A percentile compares a stretch with the other conserved stretches of the same genome.
Conservation (phyloP, 2,888 invertebrate species). For the Tinea semifulvella region DNA sequence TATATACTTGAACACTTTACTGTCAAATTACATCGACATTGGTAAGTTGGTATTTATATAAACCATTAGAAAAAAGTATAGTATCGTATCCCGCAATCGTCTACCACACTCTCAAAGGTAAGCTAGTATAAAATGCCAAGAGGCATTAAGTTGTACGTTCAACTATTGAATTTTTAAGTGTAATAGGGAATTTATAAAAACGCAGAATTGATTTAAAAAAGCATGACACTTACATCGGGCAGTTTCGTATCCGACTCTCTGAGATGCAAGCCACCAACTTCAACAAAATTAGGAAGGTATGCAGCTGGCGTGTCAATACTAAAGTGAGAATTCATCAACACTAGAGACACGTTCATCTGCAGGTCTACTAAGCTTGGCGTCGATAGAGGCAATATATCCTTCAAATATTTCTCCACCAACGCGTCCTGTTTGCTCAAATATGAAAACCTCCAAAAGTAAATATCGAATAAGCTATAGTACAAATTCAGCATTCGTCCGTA, state of each 20-base stretch:
- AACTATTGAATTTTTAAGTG: too few species aligned
- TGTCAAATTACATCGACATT: too few species aligned
- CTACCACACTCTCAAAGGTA: too few species aligned
- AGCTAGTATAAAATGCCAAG: too few species aligned
- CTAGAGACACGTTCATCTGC: conserved; percentile 45
- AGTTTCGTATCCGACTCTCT: conserved; percentile 35
- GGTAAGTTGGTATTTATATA: too few species aligned
- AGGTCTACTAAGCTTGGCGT: conserved; percentile 46
- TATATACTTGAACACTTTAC: too few species aligned
- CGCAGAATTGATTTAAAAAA: too few species aligned
- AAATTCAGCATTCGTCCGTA: conserved; percentile 57
- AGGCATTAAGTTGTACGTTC: too few species aligned
- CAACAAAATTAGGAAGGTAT: conserved; percentile 61
- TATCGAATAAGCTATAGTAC: conserved; percentile 46
- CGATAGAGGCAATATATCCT: conserved; percentile 33
- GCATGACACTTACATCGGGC: conserved; percentile 32
- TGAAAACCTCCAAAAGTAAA: conserved; percentile 45
- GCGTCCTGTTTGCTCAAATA: conserved; percentile 43
- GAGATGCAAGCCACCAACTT: conserved; percentile 66
- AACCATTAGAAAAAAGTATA: too few species aligned
- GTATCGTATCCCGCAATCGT: too few species aligned
- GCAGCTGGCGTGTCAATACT: conserved; percentile 55
- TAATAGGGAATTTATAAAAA: too few species aligned
- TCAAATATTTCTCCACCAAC: conserved; percentile 41
- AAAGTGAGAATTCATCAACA: conserved; percentile 59